Base-by-base conservation (phyloP, 1,140 invertebrate genomes). In the Hyposmocoma kahamanoa region DNA sequence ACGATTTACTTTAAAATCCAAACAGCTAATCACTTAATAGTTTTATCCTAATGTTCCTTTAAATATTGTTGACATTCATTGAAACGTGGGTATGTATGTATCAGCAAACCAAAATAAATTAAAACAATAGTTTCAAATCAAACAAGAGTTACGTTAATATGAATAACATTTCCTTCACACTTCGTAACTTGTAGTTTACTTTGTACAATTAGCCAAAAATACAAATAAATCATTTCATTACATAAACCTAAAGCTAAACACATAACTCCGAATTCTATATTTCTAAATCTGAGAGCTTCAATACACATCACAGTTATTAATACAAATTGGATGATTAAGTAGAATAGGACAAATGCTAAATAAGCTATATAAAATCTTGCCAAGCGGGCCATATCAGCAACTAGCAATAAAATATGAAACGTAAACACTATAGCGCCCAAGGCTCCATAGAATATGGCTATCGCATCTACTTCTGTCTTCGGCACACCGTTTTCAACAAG, bases 131-230 rank as follows among this genome's bases (percentile, higher is more conserved):
- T 6, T 26, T 26, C 5, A 6, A 6, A 26, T 26, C 24, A 26
- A 26, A 53, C 18, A 34, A 53, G 50, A 3, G 48, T 56, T 36
- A 59, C 48, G 34, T 55, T 22, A 26, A 59, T 51, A 28, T 55
- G 50, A 30, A 59, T 32, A 21, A 59, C 45, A 51, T 51, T 59
- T 1, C 28, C 19, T 30, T 54, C 41, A 8, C 15, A 22, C 19
- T 52, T 47, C 49, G 30, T 18, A 4, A 20, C 15, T 30, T 30
- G 41, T 17, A 49, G 22, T 9, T 42, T 28, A 32, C 52, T 59
- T 17, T 49, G 42, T 22, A 59, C 36, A 24, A 55, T 21, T 32
- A 55, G 42, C 52, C 52, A 59, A 39, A 59, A 59, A 50, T 59
- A 59, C 22, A 59, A 26, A 24, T 51, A 41, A 9, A 59, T n/a